Base-by-base conservation (phyloP, 2,888 invertebrate genomes). In the Brassicogethes aeneus region DNA sequence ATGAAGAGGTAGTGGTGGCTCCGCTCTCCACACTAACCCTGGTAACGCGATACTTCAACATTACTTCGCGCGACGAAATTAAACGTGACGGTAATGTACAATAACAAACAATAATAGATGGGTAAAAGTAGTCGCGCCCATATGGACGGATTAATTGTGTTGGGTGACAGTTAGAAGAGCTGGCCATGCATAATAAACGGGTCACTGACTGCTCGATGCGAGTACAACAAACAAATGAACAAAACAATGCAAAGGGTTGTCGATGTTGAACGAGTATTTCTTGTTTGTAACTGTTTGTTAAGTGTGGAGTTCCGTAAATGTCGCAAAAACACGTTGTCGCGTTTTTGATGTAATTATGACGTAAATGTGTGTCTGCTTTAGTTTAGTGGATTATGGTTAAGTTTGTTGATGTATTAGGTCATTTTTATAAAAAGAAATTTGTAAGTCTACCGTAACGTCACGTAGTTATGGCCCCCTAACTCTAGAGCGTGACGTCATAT, bases 21-120 rank as follows among this genome's bases (percentile, higher is more conserved):
- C 10, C 12, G 14, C 10, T 13, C 5, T 13, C 14, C 12, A 10
- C 32, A 5, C 7, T 5, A 36, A 51, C 52, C 50, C 64, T 64
- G 45, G 54, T 57, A 50, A 64, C 58, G 54, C 62, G 58, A 59
- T 62, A 60, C 56, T 66, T 65, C 39, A 66, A 52, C 65, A 66
- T 65, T 48, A 43, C 36, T 40, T n/a, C n/a, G n/a, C n/a, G n/a
- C n/a, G n/a, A 36, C 8, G 10, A 12, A 29, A 17, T 31, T 37
- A n/a, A 23, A 23, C 23, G 23, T 23, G 23, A 23, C 23, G 5
- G 5, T 7, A 23, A 23, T 23, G 5, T 23, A n/a, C n/a, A n/a
- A n/a, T n/a, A n/a, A n/a, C n/a, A n/a, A n/a, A n/a, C n/a, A n/a
- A n/a, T n/a, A n/a, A n/a, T n/a, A n/a, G n/a, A n/a, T n/a, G n/a